Percentiles rank a stretch among this genome's conserved stretches.
Conservation (phyloP, 2,113 vertebrate species). For the Campylomormyrus tamandua region DNA sequence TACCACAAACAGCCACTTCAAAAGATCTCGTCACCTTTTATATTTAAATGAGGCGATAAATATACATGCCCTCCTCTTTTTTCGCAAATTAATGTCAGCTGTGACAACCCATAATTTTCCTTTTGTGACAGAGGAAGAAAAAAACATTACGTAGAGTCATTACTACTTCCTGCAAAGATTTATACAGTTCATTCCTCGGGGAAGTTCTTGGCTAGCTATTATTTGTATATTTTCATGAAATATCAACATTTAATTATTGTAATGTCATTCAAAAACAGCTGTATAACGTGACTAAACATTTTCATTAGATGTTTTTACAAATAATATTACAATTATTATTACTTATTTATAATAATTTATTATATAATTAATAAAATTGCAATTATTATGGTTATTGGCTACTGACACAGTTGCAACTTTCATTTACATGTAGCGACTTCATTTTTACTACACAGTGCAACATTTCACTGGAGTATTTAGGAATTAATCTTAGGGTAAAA, state of each 20-base stretch:
- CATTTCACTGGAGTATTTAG: background rate
- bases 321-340: no score
- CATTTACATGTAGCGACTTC: background rate
- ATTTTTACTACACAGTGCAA: background rate
- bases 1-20: conserved; percentile 29
- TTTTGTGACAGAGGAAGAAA: background rate
- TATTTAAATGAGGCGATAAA: conserved; percentile 37
- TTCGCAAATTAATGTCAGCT: conserved; percentile 18
- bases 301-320: background rate
- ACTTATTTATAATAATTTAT: no score
- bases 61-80: conserved; percentile 16
- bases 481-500: background rate
- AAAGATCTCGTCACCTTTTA: conserved; percentile 34
- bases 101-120: conserved; percentile 14
- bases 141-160: conserved; percentile 13
- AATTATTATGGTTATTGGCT: background rate
- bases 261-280: background rate
- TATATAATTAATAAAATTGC: background rate
- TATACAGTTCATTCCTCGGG: background rate
- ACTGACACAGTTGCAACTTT: background rate
- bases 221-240: conserved; percentile 5
- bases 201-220: background rate
- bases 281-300: conserved; percentile 11
- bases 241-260: background rate
- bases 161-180: background rate